These are phyloP conservation scores for Nannoperca obscura DNA, from an alignment of 2,797 vertebrate genomes.

Conservation along the genomic window DNA sequence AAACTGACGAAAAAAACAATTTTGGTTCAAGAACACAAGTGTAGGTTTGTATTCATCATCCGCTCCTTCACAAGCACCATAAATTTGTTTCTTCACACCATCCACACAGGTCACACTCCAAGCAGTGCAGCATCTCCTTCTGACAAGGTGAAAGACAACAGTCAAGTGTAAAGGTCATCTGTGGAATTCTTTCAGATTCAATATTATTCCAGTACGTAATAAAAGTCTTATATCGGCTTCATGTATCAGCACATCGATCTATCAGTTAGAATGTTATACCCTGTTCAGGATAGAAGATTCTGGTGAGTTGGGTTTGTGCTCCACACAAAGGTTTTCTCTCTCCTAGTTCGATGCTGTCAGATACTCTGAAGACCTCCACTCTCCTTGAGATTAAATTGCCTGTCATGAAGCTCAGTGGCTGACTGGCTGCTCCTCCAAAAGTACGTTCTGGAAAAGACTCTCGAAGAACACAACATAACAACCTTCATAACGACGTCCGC, in stretches of 20 bases:
- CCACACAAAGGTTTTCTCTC: slow-evolving; percentile 40
- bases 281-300: slow-evolving; percentile 20
- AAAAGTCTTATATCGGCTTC: neutral
- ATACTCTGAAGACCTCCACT: slow-evolving; percentile 63
- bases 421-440: slow-evolving; percentile 78
- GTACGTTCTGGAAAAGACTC: slow-evolving; percentile 68
- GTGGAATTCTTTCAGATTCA: slow-evolving; percentile 19
- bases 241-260: slow-evolving; percentile 19
- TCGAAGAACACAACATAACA: slow-evolving; percentile 64
- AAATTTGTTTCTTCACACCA: neutral
- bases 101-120: neutral
- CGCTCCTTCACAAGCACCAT: no score
- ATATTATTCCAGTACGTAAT: neutral
- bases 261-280: neutral
- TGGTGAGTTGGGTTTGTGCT: slow-evolving; percentile 20
- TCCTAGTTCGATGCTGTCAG: slow-evolving; percentile 61
- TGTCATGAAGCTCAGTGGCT: slow-evolving; percentile 66
- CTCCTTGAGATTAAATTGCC: slow-evolving; percentile 82
- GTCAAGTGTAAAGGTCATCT: neutral
- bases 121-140: neutral
- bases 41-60: neutral
- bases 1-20: neutral
- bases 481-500: slow-evolving; percentile 72
- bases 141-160: neutral
- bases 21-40: no score